Percentiles rank a stretch among this genome's conserved stretches.
Conservation (phyloP, 2,113 vertebrate species). For the Rostratula benghalensis region DNA sequence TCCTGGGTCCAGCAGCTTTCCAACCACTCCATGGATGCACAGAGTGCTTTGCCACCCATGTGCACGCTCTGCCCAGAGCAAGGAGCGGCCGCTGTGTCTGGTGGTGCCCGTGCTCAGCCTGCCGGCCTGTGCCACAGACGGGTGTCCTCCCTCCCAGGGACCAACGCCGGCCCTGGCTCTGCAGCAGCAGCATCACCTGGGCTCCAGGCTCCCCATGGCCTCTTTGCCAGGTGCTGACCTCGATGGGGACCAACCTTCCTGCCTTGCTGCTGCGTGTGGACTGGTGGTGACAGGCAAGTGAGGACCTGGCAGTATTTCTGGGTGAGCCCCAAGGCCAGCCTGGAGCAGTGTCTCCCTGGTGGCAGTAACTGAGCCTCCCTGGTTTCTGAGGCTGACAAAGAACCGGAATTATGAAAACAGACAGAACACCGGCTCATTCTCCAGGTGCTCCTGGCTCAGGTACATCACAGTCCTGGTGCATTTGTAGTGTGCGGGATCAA, state of each 20-base stretch:
- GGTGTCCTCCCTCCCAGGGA: background rate
- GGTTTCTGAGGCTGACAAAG: background rate
- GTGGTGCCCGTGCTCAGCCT: background rate
- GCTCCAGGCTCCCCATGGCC: background rate
- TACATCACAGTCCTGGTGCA: rapidly evolving
- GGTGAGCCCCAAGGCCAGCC: background rate
- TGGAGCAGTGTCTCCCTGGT: background rate
- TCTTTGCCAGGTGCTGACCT: background rate
- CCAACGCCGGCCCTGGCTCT: background rate
- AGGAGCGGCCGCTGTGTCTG: background rate
- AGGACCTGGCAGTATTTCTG: background rate
- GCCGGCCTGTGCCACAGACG: background rate
- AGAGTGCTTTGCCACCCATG: background rate
- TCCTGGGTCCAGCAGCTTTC: background rate
- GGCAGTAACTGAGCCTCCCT: background rate
- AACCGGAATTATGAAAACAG: background rate
- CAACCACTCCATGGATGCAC: background rate
- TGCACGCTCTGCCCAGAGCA: background rate
- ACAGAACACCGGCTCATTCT: background rate
- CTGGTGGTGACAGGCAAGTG: background rate
- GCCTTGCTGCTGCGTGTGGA: background rate
- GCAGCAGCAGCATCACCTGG: background rate
- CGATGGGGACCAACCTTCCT: background rate
- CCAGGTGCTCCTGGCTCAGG: background rate
- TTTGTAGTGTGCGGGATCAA: background rate